These are phyloP conservation scores for Rhizoglyphus robini DNA, from an alignment of 1,140 invertebrate species.

Conservation along the genomic window DNA sequence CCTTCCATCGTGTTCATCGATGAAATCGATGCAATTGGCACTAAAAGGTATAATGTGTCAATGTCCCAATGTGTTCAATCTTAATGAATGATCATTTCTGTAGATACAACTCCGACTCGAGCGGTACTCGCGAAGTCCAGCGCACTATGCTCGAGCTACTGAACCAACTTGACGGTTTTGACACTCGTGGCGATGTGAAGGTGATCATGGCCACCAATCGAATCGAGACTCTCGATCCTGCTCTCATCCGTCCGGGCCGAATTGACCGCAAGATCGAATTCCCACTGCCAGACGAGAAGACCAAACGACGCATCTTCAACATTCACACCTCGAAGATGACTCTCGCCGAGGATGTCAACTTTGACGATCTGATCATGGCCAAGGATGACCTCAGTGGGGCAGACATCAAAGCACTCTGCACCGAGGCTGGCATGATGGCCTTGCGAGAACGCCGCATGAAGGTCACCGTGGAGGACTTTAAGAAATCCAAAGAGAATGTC, in stretches of 20 bases:
- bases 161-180: constrained; percentile 98
- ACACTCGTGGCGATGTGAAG: constrained; percentile 88
- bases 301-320: constrained; percentile 91
- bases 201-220: constrained; percentile 99
- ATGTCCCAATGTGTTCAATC: background rate
- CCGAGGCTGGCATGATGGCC: constrained; percentile 95
- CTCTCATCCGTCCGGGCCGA: constrained; percentile 91
- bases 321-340: constrained; percentile 99
- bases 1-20: constrained; percentile 98
- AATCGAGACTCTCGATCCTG: constrained; percentile 97
- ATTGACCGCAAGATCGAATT: constrained; percentile 99
- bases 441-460: constrained; percentile 95
- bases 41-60: constrained; percentile 52
- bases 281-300: constrained; percentile 97
- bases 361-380: constrained; percentile 95
- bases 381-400: constrained; percentile 99
- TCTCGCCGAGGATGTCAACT: constrained; percentile 86
- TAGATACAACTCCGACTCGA: constrained; percentile 94
- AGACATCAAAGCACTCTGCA: constrained; percentile 90
- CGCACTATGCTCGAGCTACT: constrained; percentile 98
- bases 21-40: constrained; percentile 98
- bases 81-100: constrained; percentile 11
- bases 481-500: constrained; percentile 98
- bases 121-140: constrained; percentile 98
- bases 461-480: constrained; percentile 98